Percentiles rank a stretch among this genome's conserved stretches.
phyloP scores from a whole-genome alignment of 1,140 invertebrate genomes.

The Drosophila bocki region DNA sequence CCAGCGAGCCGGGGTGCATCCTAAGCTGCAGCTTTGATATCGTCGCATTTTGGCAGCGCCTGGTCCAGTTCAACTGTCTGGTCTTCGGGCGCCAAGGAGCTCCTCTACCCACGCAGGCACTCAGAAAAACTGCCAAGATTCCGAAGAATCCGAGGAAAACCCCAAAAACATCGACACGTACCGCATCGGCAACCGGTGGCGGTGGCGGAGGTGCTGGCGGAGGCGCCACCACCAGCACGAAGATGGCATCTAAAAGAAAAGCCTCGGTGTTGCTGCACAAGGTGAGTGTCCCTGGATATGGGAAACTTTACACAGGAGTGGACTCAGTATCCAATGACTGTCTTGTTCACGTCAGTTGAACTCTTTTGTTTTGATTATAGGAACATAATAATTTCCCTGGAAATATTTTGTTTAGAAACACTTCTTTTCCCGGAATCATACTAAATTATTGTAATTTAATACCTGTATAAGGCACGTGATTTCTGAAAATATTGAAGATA shows the following conservation, averaged over 20 bases:
- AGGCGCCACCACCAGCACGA: constrained; percentile 83
- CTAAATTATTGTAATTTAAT: background rate
- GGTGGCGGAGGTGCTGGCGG: constrained; percentile 83
- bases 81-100: constrained; percentile 61
- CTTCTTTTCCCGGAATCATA: too few species aligned
- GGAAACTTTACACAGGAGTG: background rate
- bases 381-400: background rate
- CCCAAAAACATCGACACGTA: constrained; percentile 85
- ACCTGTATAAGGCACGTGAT: background rate
- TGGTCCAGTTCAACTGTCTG: constrained; percentile 63
- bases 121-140: constrained; percentile 84
- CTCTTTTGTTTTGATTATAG: constrained; percentile 33
- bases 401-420: background rate
- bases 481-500: background rate
- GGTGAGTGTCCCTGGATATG: constrained; percentile 61
- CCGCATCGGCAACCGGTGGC: constrained; percentile 85
- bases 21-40: constrained; percentile 69
- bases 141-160: constrained; percentile 85
- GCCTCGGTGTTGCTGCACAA: constrained; percentile 85
- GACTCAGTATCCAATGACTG: background rate
- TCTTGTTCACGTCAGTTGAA: constrained; percentile 11
- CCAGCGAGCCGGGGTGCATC: constrained; percentile 51
- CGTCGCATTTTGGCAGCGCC: constrained; percentile 74
- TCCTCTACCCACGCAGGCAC: constrained; percentile 58
- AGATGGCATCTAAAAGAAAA: constrained; percentile 85